These are phyloP conservation scores for Diuraphis noxia DNA, from an alignment of 1,140 invertebrate species.

Conservation along the genomic window DNA sequence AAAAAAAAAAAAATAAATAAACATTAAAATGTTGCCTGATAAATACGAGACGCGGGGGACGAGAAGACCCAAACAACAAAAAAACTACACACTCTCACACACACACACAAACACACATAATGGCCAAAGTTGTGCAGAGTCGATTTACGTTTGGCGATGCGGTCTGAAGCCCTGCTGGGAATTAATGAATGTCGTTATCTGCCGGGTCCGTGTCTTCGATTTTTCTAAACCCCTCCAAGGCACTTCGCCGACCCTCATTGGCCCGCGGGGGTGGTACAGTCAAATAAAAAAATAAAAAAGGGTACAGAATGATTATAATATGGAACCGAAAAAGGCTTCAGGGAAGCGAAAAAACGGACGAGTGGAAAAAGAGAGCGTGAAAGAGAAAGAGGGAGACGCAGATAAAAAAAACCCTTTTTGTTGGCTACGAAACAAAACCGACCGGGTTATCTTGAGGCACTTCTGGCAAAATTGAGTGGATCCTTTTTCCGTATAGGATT, in stretches of 20 bases:
- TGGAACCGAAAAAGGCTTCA: constrained; percentile 40
- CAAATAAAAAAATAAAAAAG: constrained; percentile 20
- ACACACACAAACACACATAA: constrained; percentile 8
- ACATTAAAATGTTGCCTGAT: constrained; percentile 50
- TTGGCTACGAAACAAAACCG: constrained; percentile 52
- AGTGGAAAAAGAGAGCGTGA: constrained; percentile 28
- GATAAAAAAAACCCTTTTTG: constrained; percentile 51
- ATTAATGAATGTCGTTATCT: constrained; percentile 52
- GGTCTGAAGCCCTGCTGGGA: constrained; percentile 48
- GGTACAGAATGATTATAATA: constrained; percentile 49
- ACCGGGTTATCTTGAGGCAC: constrained; percentile 52
- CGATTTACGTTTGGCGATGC: constrained; percentile 52
- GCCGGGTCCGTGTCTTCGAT: constrained; percentile 52
- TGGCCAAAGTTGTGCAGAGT: constrained; percentile 49
- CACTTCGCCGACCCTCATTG: constrained; percentile 43
- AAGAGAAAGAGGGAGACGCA: constrained; percentile 27
- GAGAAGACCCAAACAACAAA: constrained; percentile 33
- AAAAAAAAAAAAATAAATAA: constrained; percentile 51
- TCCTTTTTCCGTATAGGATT: constrained; percentile 43
- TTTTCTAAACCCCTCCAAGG: constrained; percentile 48
- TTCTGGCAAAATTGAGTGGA: constrained; percentile 54
- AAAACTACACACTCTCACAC: neutral
- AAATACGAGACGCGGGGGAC: constrained; percentile 42
- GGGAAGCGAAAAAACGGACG: constrained; percentile 36
- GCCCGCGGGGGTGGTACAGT: neutral